These are phyloP conservation scores for Cyanoliseus patagonus DNA, from an alignment of 2,113 vertebrate genomes.

Conservation along the genomic window DNA sequence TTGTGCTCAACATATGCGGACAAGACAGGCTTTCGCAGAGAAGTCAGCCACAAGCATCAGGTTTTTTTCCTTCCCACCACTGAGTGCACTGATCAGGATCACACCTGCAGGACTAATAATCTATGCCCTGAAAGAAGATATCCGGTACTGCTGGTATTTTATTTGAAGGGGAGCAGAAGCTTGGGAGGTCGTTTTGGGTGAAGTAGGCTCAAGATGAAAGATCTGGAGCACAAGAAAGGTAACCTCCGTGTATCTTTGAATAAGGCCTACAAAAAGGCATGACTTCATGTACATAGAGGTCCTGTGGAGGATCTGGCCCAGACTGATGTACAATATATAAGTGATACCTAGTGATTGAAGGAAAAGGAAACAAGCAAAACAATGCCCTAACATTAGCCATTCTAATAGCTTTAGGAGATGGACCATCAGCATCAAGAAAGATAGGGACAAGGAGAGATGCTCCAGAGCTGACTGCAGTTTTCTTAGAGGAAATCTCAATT, in stretches of 20 bases:
- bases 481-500: not conserved
- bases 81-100: not conserved
- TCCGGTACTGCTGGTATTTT: not conserved
- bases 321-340: not conserved
- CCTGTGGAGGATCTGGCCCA: not conserved
- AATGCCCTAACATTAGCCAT: not conserved
- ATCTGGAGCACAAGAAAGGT: not conserved
- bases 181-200: not conserved
- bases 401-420: not conserved
- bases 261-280: not conserved
- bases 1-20: not conserved
- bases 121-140: not conserved
- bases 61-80: not conserved
- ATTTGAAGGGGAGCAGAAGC: not conserved
- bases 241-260: not conserved
- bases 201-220: not conserved
- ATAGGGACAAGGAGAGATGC: accelerated
- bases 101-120: not conserved
- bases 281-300: not conserved
- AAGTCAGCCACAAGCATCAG: not conserved
- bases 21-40: not conserved
- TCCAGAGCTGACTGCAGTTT: not conserved
- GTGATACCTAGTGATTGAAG: not conserved
- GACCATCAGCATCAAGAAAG: not conserved
- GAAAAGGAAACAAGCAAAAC: not conserved